Evolutionary conservation across 2,113 vertebrate genomes (phyloP), one percentile per base, ranked within the genome.

Genomic region (Dromiciops gliroides): DNA sequence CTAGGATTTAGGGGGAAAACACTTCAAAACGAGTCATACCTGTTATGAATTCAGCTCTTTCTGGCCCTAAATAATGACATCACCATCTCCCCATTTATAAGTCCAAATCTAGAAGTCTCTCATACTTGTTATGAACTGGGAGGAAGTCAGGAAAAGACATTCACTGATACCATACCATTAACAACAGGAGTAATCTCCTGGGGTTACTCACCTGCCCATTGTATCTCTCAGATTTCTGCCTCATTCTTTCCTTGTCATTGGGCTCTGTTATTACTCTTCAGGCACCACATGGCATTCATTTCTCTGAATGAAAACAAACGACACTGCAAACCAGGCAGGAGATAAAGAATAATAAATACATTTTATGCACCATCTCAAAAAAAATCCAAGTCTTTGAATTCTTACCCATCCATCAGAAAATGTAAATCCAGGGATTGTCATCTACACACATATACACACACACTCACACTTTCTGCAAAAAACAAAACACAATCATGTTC

Each of bases 271-370:
- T 98, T 97, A 97, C 97, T 98, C 98, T 97, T 98, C 97, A 93
- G 98, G 92, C 91, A 97, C 96, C 97, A 90, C 97, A 95, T 90
- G 93, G 97, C 94, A 95, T 98, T 98, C 97, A 97, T 98, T 98
- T 98, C 97, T 97, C 97, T 98, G 98, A 98, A 98, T 98, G 98
- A 98, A 98, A 99, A 99, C 97, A 99, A 99, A 99, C 97, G 98
- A 98, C 94, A 96, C 93, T 96, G 96, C 92, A 96, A 93, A 94
- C 97, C 91, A 98, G 97, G 97, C 95, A 97, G 97, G 96, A 98
- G 98, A 99, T 98, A 99, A 98, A 98, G 98, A 97, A 98, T 98
- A 99, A 98, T 98, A 98, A 98, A 98, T 97, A 98, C 96, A 92
- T 98, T 98, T 98, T 98, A 98, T 98, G 98, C 97, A 97, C 98